A percentile compares a stretch with the other conserved stretches of the same genome.
Evolutionary conservation across 2,797 vertebrate species (phyloP).

Genomic region (Helostoma temminkii): DNA sequence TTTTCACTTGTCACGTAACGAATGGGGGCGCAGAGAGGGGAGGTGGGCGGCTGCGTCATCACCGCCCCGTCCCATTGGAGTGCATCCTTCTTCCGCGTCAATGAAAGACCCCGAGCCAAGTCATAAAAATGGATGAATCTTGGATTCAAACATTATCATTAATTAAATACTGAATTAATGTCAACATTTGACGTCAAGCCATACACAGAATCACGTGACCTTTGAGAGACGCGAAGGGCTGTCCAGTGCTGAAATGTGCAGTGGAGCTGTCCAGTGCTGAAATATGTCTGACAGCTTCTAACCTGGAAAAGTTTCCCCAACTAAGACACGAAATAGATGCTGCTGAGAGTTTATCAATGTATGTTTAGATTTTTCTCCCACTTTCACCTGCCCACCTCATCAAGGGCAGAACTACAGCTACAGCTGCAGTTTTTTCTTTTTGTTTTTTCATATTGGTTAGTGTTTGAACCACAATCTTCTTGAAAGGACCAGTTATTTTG

Average conservation of each 20-base stretch:
- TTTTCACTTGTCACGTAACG: slow-evolving; percentile 87
- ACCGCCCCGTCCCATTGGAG: slow-evolving; percentile 86
- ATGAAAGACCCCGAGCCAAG: slow-evolving; percentile 89
- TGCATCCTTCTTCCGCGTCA: slow-evolving; percentile 86
- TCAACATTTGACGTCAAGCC: slow-evolving; percentile 72
- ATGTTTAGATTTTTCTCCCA: background rate
- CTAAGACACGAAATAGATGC: background rate
- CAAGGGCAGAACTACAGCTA: background rate
- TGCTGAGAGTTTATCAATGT: background rate
- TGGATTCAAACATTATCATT: slow-evolving; percentile 68
- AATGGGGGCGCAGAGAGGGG: slow-evolving; percentile 52
- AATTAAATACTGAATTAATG: slow-evolving; percentile 76
- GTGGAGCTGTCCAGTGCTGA: slow-evolving; percentile 39
- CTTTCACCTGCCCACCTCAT: background rate
- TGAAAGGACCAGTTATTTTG: no score
- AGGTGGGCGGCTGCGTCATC: slow-evolving; percentile 90
- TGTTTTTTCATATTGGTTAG: background rate
- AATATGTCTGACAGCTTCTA: background rate
- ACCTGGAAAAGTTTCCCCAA: background rate
- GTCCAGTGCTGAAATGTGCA: slow-evolving; percentile 34
- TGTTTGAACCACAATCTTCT: no score
- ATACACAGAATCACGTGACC: slow-evolving; percentile 37
- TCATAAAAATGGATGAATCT: slow-evolving; percentile 78
- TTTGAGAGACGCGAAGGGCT: slow-evolving; percentile 41
- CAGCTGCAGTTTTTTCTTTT: no score